These are phyloP conservation scores for Litocranius walleri DNA, from an alignment of 2,113 vertebrate species.

Conservation along the genomic window DNA sequence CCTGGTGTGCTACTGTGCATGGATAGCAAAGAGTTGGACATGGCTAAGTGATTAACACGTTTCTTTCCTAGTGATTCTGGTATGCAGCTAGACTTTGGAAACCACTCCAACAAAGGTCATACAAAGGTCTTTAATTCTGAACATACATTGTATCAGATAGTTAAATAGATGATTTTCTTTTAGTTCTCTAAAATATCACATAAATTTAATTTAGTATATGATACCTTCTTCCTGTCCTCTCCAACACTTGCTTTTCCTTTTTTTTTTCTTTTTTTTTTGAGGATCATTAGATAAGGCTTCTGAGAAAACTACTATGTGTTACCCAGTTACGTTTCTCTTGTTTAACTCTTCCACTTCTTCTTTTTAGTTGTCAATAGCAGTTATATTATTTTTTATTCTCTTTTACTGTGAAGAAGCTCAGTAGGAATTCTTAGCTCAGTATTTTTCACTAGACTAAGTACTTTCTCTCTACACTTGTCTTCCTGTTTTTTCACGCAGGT, in stretches of 20 bases:
- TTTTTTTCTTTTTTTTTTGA: background rate
- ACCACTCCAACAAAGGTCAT: background rate
- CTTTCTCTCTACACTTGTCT: background rate
- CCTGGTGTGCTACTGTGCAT: fast-evolving
- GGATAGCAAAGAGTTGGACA: background rate
- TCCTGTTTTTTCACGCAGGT: background rate
- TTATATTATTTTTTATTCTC: background rate
- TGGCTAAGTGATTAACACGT: background rate
- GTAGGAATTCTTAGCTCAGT: background rate
- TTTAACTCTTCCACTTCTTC: background rate
- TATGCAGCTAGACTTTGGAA: background rate
- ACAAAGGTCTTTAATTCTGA: background rate
- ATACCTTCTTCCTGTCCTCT: background rate
- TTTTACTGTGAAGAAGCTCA: background rate
- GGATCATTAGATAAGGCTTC: background rate
- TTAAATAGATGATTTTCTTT: background rate
- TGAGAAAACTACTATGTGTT: background rate
- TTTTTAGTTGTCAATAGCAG: background rate
- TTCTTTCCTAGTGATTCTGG: background rate
- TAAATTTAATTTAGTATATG: background rate
- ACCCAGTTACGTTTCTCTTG: background rate
- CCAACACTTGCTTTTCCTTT: background rate
- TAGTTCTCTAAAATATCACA: background rate
- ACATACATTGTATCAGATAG: background rate
- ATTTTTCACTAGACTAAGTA: background rate